These are phyloP conservation scores for Castor canadensis DNA, from an alignment of 2,113 vertebrate species.

Conservation along the genomic window DNA sequence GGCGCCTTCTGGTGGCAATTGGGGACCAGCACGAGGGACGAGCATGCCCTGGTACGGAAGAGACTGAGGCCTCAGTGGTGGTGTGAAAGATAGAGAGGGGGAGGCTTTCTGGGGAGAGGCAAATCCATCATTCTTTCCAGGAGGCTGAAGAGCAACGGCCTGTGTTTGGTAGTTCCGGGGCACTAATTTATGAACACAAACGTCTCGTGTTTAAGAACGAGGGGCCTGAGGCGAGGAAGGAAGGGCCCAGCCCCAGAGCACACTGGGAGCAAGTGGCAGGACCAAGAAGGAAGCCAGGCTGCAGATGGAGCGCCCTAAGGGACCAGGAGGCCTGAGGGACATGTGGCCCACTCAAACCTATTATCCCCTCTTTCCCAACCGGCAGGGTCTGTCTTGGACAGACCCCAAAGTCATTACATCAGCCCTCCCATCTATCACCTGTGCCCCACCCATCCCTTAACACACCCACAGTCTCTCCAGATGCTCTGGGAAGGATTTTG, in stretches of 20 bases:
- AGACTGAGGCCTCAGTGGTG: not conserved
- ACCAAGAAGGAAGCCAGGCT: not conserved
- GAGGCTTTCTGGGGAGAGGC: rapidly evolving
- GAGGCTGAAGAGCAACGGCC: not conserved
- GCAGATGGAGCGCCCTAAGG: no score
- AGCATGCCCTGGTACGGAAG: not conserved
- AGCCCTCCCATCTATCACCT: no score
- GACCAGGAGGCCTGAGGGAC: not conserved
- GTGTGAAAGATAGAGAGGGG: not conserved
- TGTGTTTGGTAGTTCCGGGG: not conserved
- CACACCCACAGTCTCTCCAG: not conserved
- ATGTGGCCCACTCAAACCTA: not conserved
- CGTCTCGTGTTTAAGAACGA: not conserved
- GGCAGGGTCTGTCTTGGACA: not conserved
- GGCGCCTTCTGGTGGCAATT: conserved; percentile 63
- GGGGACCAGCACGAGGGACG: not conserved
- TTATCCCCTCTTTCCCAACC: not conserved
- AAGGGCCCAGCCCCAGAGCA: not conserved
- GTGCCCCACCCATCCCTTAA: not conserved
- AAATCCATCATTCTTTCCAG: not conserved
- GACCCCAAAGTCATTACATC: not conserved
- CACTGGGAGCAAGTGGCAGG: rapidly evolving
- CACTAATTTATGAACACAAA: not conserved
- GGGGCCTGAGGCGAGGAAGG: not conserved
- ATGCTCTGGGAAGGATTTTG: not conserved